Evolutionary conservation across 2,888 invertebrate species (phyloP), one percentile per base, ranked within the genome.

Genomic region (Parnassius orleans): DNA sequence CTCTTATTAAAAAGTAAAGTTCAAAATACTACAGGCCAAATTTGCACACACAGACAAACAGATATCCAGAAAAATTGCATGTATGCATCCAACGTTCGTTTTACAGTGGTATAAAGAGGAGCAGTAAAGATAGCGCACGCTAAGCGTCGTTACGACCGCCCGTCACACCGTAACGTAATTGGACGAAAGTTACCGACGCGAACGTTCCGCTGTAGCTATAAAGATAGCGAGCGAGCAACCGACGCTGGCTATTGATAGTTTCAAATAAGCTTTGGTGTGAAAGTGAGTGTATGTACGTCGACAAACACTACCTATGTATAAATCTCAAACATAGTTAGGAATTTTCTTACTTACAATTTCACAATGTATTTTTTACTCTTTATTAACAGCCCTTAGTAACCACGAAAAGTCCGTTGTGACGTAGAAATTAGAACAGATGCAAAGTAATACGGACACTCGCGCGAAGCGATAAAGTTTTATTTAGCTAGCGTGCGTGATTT

Each of bases 91-190:
- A 19, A 14, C 24, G 54, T 44, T 14, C 2, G 11, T 54, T 54
- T 54, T 42, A 44, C 54, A 54, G 43, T 19, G 56, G 47, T 12
- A 42, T 47, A 47, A 56, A 46, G 56, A n/a, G 24, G 24, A 47
- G 47, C 56, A 33, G 33, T 56, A 56, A 56, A 56, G 56, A 56
- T 56, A 56, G 47, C n/a, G 47, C 47, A 46, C 41, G 41, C 47
- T 47, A 33, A 48, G 48, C 46, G 56, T 10, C n/a, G 24, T 24
- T 47, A 33, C 56, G 56, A 33, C 47, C 56, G 56, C 47, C 47
- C 56, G 19, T 56, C 56, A 47, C 47, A 47, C 24, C 56, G 47
- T 10, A 33, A 12, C 56, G 56, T 56, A 47, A 56, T 56, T 47
- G 47, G 56, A 47, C 46, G 11, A 47, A 56, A 48, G 15, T 24